These are phyloP conservation scores for Euura saliciscinereae DNA, from an alignment of 1,140 invertebrate genomes.

Conservation along the genomic window DNA sequence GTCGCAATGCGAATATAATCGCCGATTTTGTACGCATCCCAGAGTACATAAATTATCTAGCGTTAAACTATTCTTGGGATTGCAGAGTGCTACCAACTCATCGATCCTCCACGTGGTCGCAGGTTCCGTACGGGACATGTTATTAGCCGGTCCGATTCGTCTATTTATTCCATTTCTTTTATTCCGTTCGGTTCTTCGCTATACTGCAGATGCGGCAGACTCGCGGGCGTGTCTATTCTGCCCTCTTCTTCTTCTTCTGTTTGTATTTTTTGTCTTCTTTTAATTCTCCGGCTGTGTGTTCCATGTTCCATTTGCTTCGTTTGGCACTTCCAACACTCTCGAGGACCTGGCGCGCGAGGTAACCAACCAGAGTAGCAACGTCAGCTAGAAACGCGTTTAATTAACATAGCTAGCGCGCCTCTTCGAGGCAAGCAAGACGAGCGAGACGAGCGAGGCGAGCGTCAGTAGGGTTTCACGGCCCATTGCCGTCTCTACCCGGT, in stretches of 20 bases:
- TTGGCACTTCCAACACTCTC: slow-evolving; percentile 12
- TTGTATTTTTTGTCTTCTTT: slow-evolving; percentile 18
- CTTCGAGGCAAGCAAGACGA: not conserved
- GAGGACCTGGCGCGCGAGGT: no score
- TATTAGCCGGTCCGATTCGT: slow-evolving; percentile 2
- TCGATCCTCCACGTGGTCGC: not conserved
- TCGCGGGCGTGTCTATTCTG: no score
- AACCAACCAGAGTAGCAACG: not conserved
- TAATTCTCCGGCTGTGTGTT: slow-evolving; percentile 19
- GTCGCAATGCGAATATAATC: not conserved
- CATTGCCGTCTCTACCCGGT: slow-evolving; percentile 9
- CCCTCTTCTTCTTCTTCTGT: slow-evolving; percentile 25
- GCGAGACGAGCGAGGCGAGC: not conserved
- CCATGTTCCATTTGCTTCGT: slow-evolving; percentile 15
- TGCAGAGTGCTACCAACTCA: no score
- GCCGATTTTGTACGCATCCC: not conserved
- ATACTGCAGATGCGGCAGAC: no score
- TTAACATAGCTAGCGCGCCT: slow-evolving; percentile 12
- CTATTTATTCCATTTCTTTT: not conserved
- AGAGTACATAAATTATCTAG: not conserved
- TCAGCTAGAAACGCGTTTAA: slow-evolving; percentile 14
- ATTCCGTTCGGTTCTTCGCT: no score
- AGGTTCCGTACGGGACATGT: not conserved
- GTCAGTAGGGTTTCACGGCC: not conserved
- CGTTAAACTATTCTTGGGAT: no score